Evolutionary conservation across 2,113 vertebrate species (phyloP), one percentile per base, ranked within the genome.

Genomic region (Petromus typicus): DNA sequence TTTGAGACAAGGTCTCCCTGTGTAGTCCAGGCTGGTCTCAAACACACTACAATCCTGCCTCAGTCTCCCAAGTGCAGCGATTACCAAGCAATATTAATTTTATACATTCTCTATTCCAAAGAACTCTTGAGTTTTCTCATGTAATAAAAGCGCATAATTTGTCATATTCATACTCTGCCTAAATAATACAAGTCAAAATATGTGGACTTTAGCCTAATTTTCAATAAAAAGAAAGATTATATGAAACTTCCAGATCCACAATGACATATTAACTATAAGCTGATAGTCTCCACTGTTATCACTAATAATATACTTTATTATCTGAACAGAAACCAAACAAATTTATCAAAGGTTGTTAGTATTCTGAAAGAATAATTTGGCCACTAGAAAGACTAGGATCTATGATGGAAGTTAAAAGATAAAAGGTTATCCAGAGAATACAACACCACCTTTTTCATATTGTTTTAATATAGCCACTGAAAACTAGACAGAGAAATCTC

Each of bases 171-270:
- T 2, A 67, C 30, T 61, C 69, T 37, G 69, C 11, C 76, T 78
- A 94, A 92, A 84, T 25, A 93, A 82, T 59, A 66, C 51, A 87
- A 86, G 76, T 40, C 32, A 25, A 90, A 84, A 75, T 59, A 51
- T 51, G 25, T 45, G 59, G n/a, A 25, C 20, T 81, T 71, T 56
- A 85, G 45, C 9, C 17, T 40, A 78, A 85, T 3, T 76, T 91
- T 45, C 43, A 93, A 51, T 14, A 82, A n/a, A n/a, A 25, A 27
- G 40, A 73, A 83, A 75, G 2, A 3, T 56, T 59, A 54, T 75
- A 56, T 34, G 10, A 27, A 86, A 87, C 25, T 89, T 63, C 61
- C 40, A 91, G n/a, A 86, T 85, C 20, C n/a, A 12, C 57, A 23
- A 18, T 76, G 25, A 9, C 32, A 86, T 81, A 86, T 54, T 67